These are phyloP conservation scores for Matsumurasca onukii DNA, from an alignment of 1,140 invertebrate genomes.

Conservation along the genomic window DNA sequence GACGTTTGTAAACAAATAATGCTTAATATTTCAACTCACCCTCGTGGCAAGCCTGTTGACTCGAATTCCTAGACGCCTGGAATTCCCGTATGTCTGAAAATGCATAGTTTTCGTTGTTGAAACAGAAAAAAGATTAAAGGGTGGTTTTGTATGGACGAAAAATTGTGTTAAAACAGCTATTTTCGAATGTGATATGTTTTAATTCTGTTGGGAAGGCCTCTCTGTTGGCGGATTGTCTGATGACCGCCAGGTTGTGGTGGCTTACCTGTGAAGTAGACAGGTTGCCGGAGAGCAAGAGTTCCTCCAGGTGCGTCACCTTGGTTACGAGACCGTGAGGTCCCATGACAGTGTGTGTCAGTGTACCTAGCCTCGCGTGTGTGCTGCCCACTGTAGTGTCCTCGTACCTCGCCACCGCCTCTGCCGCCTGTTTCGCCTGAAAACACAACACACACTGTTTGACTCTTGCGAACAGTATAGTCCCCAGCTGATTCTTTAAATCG, in stretches of 20 bases:
- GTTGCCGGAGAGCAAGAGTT: neutral
- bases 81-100: too few species aligned
- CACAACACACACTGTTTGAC: neutral
- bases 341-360: slow-evolving; percentile 25
- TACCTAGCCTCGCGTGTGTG: slow-evolving; percentile 33
- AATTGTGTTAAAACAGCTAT: neutral
- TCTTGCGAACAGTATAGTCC: neutral
- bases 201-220: neutral
- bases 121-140: neutral
- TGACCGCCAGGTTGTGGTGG: neutral
- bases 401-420: slow-evolving; percentile 29
- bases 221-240: neutral
- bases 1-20: too few species aligned
- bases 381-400: neutral
- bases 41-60: too few species aligned
- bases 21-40: too few species aligned
- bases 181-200: neutral
- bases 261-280: neutral
- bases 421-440: slow-evolving; percentile 37
- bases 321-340: neutral
- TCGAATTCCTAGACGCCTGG: too few species aligned
- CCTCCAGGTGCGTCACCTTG: neutral
- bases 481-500: neutral
- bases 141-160: neutral
- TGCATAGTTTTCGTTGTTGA: neutral